Percentiles rank a stretch among this genome's conserved stretches.
phyloP scores from a whole-genome alignment of 2,888 invertebrate species.

The Tetrapedia diversipes region DNA sequence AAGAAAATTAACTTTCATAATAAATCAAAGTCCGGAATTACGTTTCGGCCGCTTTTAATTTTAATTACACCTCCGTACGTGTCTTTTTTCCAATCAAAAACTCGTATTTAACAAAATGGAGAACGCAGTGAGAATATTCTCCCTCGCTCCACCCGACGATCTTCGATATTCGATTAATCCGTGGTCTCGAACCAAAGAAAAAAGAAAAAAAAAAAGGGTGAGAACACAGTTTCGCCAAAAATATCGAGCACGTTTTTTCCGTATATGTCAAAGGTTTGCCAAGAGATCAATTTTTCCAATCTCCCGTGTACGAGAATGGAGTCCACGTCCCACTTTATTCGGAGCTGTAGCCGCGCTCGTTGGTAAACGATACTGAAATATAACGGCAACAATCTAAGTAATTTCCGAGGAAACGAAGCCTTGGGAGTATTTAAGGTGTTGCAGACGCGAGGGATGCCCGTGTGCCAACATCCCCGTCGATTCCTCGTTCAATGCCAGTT shows the following conservation, averaged over 20 bases:
- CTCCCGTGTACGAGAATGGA: not conserved
- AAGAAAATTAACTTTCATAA: not conserved
- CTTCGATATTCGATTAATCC: not conserved
- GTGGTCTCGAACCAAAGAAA: not conserved
- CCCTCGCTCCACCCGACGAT: not conserved
- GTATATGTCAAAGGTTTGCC: not conserved
- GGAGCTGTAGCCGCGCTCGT: not conserved
- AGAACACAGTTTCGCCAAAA: not conserved
- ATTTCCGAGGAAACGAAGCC: slow-evolving; percentile 36
- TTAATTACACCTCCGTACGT: too few species aligned
- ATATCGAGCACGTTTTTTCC: not conserved
- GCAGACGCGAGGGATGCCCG: slow-evolving; percentile 30
- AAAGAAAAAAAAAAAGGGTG: too few species aligned
- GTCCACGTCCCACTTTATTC: slow-evolving; percentile 21
- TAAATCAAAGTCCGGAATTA: not conserved
- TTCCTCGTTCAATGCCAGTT: slow-evolving; percentile 53
- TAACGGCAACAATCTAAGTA: slow-evolving; percentile 21
- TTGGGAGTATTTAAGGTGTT: slow-evolving; percentile 45
- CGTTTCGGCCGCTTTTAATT: not conserved
- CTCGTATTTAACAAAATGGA: not conserved
- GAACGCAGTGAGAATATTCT: not conserved
- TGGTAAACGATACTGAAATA: slow-evolving; percentile 15
- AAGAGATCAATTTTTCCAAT: slow-evolving; percentile 4
- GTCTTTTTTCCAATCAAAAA: not conserved
- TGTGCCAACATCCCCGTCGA: slow-evolving; percentile 53